Conservation (phyloP, 2,797 vertebrate genomes). For the Clamator glandarius region DNA sequence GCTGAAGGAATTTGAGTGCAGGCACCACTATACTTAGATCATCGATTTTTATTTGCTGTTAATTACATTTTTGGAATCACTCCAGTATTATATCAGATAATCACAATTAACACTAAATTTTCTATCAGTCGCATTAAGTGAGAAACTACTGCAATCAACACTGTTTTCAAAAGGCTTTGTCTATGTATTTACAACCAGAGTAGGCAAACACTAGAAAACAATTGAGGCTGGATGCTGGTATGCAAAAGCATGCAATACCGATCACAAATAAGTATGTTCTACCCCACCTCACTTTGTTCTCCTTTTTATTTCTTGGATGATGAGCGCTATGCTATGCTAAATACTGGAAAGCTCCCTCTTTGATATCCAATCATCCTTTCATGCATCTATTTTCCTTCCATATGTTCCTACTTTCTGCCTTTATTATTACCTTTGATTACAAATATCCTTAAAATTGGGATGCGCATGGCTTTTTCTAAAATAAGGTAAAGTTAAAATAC, state of each 20-base stretch:
- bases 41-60: not conserved
- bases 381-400: not conserved
- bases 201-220: not conserved
- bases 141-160: not conserved
- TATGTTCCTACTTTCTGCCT: not conserved
- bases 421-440: not conserved
- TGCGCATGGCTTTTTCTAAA: fast-evolving
- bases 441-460: not conserved
- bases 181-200: not conserved
- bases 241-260: not conserved
- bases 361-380: not conserved
- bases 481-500: not conserved
- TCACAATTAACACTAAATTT: not conserved
- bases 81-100: not conserved
- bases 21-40: not conserved
- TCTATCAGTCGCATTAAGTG: not conserved
- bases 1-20: not conserved
- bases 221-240: not conserved
- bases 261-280: not conserved
- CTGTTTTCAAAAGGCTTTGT: not conserved
- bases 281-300: constrained; percentile 18
- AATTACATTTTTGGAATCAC: not conserved
- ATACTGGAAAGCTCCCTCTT: not conserved
- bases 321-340: not conserved
- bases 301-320: not conserved